Conservation (phyloP, 2,888 invertebrate genomes). For the Megamerina dolium region DNA sequence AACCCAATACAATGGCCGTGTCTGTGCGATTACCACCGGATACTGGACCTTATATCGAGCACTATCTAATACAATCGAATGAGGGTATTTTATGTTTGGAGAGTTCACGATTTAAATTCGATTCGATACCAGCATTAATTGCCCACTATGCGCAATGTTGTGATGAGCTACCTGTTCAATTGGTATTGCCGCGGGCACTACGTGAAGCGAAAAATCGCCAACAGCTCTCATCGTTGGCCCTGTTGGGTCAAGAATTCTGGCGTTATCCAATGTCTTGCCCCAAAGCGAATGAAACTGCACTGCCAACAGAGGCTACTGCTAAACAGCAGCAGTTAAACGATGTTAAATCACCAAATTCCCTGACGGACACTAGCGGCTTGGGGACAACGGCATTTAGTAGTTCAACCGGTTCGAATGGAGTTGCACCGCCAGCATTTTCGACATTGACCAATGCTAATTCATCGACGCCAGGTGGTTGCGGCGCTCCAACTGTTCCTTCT, state of each 20-base stretch:
- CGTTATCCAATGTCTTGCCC: slow-evolving; percentile 73
- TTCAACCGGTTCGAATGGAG: slow-evolving; percentile 24
- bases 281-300: slow-evolving; percentile 51
- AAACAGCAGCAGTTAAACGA: too few relatives aligned
- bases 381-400: slow-evolving; percentile 48
- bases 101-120: slow-evolving; percentile 89
- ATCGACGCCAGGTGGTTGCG: slow-evolving; percentile 8
- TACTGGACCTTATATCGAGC: slow-evolving; percentile 88
- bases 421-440: slow-evolving; percentile 28
- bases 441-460: slow-evolving; percentile 34
- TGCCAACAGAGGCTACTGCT: slow-evolving; percentile 26
- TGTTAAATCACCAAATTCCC: slow-evolving; percentile 47
- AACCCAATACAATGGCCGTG: slow-evolving; percentile 89
- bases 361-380: slow-evolving; percentile 49
- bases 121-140: slow-evolving; percentile 85
- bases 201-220: slow-evolving; percentile 84
- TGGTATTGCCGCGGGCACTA: slow-evolving; percentile 78
- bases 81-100: slow-evolving; percentile 79
- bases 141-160: slow-evolving; percentile 92
- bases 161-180: slow-evolving; percentile 88
- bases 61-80: slow-evolving; percentile 87
- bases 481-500: background rate
- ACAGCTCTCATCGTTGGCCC: slow-evolving; percentile 81
- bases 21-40: slow-evolving; percentile 83
- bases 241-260: slow-evolving; percentile 86